These are phyloP conservation scores for Congeria kusceri DNA, from an alignment of 2,888 invertebrate genomes.

Conservation along the genomic window DNA sequence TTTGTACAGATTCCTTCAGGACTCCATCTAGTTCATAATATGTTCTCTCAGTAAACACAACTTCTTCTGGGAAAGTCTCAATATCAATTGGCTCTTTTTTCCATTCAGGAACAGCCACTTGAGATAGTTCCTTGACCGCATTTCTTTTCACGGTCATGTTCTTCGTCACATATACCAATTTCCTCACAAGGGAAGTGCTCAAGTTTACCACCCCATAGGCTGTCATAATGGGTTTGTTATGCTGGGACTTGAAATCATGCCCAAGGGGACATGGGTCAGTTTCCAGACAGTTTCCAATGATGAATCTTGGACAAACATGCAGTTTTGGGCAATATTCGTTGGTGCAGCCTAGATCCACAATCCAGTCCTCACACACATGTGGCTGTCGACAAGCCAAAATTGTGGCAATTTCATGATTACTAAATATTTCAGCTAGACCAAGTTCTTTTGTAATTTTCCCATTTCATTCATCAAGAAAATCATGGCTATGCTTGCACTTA, in stretches of 20 bases:
- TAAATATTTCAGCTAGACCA: constrained; percentile 45
- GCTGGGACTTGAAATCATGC: constrained; percentile 38
- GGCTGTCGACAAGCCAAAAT: constrained; percentile 44
- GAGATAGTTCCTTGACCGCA: not conserved
- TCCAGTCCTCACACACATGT: constrained; percentile 48
- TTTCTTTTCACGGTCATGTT: not conserved
- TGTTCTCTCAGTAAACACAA: too few relatives aligned
- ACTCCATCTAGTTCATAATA: too few relatives aligned
- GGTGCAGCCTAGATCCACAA: constrained; percentile 33
- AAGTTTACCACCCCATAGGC: constrained; percentile 34
- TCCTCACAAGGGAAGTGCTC: constrained; percentile 13
- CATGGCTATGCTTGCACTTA: constrained; percentile 50
- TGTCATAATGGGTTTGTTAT: constrained; percentile 49
- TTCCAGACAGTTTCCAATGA: constrained; percentile 52
- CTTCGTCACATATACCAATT: constrained; percentile 13
- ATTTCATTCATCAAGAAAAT: constrained; percentile 46
- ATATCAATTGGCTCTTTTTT: not conserved
- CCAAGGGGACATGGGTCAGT: constrained; percentile 37
- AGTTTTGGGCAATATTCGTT: constrained; percentile 43
- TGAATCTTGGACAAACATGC: constrained; percentile 61
- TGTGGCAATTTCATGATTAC: constrained; percentile 37
- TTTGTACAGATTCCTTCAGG: not conserved
- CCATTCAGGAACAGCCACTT: too few relatives aligned
- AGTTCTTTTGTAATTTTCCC: constrained; percentile 32
- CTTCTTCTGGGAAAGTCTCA: too few relatives aligned